Base-by-base conservation (phyloP, 2,797 vertebrate species). In the Gymnothorax javanicus region DNA sequence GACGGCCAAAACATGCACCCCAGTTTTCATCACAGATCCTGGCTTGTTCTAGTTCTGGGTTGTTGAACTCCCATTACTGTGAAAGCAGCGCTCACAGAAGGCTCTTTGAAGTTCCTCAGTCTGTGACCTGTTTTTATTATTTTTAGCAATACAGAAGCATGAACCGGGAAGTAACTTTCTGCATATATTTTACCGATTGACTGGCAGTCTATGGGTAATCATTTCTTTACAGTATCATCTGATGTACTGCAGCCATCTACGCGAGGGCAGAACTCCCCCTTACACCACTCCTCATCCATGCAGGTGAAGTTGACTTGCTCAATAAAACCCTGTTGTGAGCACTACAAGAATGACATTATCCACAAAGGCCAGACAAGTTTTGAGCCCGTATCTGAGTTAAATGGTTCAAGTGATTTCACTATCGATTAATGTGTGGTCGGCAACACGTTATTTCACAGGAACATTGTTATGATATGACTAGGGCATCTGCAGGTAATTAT, bases 1-100 rank as follows among this genome's bases (percentile, higher is more conserved):
- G 81, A 81, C 58, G 67, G 56, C 67, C 86, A 83, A 81, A 67
- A 60, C 83, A 83, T 52, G 20, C 60, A 59, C 33, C 62, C 52
- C 20, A 54, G 62, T 27, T 57, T 43, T 83, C 50, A 56, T 56
- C 81, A 84, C 83, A 84, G 59, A 84, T 84, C 83, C 50, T 59
- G 83, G 83, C 83, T 8, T 67, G 58, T 84, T 52, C 59, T 52
- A 17, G 25, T 59, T 12, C 54, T 62, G 64, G 81, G 67, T 7
- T 52, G 54, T 77, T 86, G 23, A 23, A 56, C 52, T 56, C 77
- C 50, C 20, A 81, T 81, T 56, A 56, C 50, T 25, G 77, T 81
- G 77, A 56, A 56, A 77, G 73, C 33, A 20, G 17, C n/a, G 20
- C 77, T 81, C 77, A 25, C 2, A 11, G n/a, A n/a, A 8, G 20